phyloP scores from a whole-genome alignment of 2,888 invertebrate genomes.

The Drosophila silvestris region DNA sequence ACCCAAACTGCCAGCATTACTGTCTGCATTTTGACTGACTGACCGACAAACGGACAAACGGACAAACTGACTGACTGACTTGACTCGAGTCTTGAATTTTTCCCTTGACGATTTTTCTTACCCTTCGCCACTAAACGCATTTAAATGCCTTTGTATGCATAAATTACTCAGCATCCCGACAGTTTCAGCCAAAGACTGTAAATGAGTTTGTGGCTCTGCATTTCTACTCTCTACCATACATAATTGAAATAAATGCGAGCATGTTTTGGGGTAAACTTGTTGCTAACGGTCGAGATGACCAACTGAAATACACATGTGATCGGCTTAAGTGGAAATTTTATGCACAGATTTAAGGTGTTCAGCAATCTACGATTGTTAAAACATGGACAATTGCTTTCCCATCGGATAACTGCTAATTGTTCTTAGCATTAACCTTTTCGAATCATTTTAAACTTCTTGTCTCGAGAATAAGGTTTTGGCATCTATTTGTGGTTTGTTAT shows the following conservation, averaged over 20 bases:
- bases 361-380: not conserved
- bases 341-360: not conserved
- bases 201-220: conserved; percentile 57
- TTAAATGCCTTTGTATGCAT: conserved; percentile 70
- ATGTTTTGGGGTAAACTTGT: conserved; percentile 23
- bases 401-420: no score
- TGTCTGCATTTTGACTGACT: conserved; percentile 21
- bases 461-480: not conserved
- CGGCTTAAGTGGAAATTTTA: conserved; percentile 3
- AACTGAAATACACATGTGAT: conserved; percentile 23
- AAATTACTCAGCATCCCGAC: conserved; percentile 64
- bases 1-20: conserved; percentile 49
- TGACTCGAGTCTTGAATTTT: not conserved
- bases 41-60: conserved; percentile 10
- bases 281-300: conserved; percentile 24
- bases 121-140: conserved; percentile 43
- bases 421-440: no score
- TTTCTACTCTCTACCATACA: conserved; percentile 12
- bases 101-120: conserved; percentile 14
- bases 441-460: no score
- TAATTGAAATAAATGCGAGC: conserved; percentile 60
- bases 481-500: not conserved
- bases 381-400: not conserved
- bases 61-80: conserved; percentile 15
- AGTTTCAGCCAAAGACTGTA: conserved; percentile 57